Evolutionary conservation across 2,888 invertebrate species (phyloP).

Genomic region (Panopea generosa): DNA sequence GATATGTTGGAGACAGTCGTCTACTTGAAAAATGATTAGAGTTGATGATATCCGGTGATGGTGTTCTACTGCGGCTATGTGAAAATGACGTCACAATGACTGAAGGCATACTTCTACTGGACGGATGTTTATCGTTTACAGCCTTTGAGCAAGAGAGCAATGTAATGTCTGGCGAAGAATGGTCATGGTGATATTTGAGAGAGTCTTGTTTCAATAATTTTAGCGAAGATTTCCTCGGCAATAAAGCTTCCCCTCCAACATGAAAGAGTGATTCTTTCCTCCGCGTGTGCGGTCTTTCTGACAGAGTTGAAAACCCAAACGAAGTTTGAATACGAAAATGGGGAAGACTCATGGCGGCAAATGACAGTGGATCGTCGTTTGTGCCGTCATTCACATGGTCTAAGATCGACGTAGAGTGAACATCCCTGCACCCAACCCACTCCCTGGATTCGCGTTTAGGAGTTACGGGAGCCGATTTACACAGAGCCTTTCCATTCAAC

Average conservation of each 20-base stretch:
- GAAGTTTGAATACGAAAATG: constrained; percentile 74
- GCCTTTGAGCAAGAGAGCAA: constrained; percentile 26
- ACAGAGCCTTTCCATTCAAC: constrained; percentile 20
- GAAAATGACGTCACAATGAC: constrained; percentile 60
- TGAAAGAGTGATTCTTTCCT: constrained; percentile 80
- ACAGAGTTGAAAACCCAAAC: constrained; percentile 76
- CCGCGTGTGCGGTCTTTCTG: constrained; percentile 76
- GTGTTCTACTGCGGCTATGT: not conserved
- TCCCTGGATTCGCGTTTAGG: constrained; percentile 71
- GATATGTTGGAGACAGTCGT: constrained; percentile 49
- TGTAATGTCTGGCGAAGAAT: constrained; percentile 31
- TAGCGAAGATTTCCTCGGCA: constrained; percentile 27
- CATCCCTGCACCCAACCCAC: constrained; percentile 25
- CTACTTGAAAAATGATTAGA: constrained; percentile 22
- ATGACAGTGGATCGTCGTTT: constrained; percentile 75
- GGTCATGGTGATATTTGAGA: constrained; percentile 27
- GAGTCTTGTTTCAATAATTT: constrained; percentile 36
- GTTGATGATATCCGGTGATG: not conserved
- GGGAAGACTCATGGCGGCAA: constrained; percentile 74
- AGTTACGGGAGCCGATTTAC: constrained; percentile 73
- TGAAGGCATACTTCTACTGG: constrained; percentile 54
- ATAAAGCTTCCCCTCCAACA: constrained; percentile 44
- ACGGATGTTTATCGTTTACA: constrained; percentile 21
- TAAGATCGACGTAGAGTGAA: constrained; percentile 21
- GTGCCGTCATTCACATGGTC: constrained; percentile 55